Percentiles rank a stretch among this genome's conserved stretches.
phyloP scores from a whole-genome alignment of 2,797 vertebrate genomes.

The Sebastes melanostomus region DNA sequence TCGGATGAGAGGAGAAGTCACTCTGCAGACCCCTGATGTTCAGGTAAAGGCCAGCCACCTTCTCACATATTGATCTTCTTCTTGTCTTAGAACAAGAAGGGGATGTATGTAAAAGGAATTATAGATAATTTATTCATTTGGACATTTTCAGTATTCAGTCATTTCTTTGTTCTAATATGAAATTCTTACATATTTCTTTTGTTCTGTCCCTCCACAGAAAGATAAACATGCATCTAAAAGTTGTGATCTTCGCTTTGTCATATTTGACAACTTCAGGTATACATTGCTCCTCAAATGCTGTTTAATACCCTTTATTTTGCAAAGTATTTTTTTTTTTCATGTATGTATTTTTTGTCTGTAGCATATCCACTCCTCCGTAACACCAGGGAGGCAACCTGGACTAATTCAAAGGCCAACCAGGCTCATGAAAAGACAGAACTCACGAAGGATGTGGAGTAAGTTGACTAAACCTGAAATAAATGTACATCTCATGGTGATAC shows the following conservation, averaged over 20 bases:
- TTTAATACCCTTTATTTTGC: not conserved
- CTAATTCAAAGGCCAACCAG: slow-evolving; percentile 69
- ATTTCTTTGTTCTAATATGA: not conserved
- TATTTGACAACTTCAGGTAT: slow-evolving; percentile 76
- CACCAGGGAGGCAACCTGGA: slow-evolving; percentile 59
- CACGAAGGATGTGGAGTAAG: slow-evolving; percentile 76
- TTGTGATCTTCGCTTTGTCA: slow-evolving; percentile 62
- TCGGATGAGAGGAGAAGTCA: slow-evolving; percentile 29
- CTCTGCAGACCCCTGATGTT: slow-evolving; percentile 52
- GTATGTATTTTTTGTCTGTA: slow-evolving; percentile 31
- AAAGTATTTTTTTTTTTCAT: not conserved
- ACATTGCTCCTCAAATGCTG: not conserved
- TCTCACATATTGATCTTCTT: slow-evolving; percentile 11
- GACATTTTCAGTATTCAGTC: not conserved
- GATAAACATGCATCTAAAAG: slow-evolving; percentile 68
- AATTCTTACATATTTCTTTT: slow-evolving; percentile 20
- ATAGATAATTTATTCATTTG: not conserved
- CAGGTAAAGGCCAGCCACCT: slow-evolving; percentile 61
- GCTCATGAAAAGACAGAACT: slow-evolving; percentile 68
- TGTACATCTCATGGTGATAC: not conserved
- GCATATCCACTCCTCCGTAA: slow-evolving; percentile 70
- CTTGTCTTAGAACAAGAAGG: not conserved
- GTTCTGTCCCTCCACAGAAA: slow-evolving; percentile 45
- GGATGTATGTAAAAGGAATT: not conserved
- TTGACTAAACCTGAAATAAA: slow-evolving; percentile 15